Base-by-base conservation (phyloP, 2,113 vertebrate genomes). In the Takifugu bimaculatus region DNA sequence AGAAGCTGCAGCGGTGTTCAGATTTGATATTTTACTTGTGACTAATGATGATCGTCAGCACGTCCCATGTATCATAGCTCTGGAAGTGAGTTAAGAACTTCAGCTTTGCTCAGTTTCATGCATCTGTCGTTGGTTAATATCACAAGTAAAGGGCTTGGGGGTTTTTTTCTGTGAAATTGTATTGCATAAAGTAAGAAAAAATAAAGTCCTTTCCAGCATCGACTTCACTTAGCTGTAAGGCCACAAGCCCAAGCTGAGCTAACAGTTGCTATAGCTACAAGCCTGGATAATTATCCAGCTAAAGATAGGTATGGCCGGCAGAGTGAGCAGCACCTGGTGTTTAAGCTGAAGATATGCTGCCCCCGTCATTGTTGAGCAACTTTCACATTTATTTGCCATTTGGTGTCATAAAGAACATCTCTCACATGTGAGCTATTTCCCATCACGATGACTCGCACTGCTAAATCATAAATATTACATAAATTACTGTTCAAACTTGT, bases 391-490 rank as follows among this genome's bases (percentile, higher is more conserved):
- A 14, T 15, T 45, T 45, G 44, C 14, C 12, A 45, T 45, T 14
- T 45, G 44, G 14, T 45, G 3, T 45, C 14, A 14, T 5, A 45
- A 15, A 15, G 44, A 50, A 50, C 20, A 11, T 26, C 2, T 43
- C 43, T 48, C 28, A 60, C 14, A 39, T 50, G 43, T 63, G 42
- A 39, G 60, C 43, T 15, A 29, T 63, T 56, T 12, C 20, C 1
- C 26, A 47, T 52, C 6, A 45, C 9, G 15, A 61, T 55, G 57
- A 13, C 45, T 39, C 32, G 3, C 50, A 50, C 6, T 25, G 26
- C 26, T 81, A 80, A 85, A 60, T 91, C 84, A 86, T 83, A 68
- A 54, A 53, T 77, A 64, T 54, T 53, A 5, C 45, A 57, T 70
- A 65, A 63, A 62, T 79, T 65, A 63, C 61, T 60, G 78, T 74